A percentile compares a stretch with the other conserved stretches of the same genome.
phyloP scores from a whole-genome alignment of 2,888 invertebrate genomes.

The Cerastoderma edule region DNA sequence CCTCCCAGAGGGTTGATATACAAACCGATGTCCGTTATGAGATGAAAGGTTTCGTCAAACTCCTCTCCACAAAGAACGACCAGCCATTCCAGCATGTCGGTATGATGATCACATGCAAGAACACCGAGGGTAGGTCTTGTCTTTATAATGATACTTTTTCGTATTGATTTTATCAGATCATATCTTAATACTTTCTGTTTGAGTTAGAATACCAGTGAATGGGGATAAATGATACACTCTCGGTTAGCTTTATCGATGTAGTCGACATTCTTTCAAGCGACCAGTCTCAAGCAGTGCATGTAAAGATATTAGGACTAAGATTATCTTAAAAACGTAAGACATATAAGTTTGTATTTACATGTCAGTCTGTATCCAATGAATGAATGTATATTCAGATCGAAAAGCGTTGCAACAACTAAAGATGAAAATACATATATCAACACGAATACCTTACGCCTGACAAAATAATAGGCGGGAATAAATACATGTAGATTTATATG shows the following conservation, averaged over 20 bases:
- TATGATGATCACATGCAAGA: conserved; percentile 26
- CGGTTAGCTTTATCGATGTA: not conserved
- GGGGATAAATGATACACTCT: not conserved
- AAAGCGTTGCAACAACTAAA: too few relatives aligned
- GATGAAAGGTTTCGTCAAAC: conserved; percentile 34
- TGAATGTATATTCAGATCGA: too few relatives aligned
- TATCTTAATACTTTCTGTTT: too few relatives aligned
- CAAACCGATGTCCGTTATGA: conserved; percentile 15
- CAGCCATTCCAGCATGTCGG: conserved; percentile 15
- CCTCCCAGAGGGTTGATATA: conserved; percentile 24
- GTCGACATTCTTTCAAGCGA: not conserved
- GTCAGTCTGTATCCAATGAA: too few relatives aligned
- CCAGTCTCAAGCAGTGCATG: not conserved
- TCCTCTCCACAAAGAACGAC: conserved; percentile 9
- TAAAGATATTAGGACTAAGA: not conserved
- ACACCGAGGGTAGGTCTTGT: conserved; percentile 1
- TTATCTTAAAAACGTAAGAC: too few relatives aligned
- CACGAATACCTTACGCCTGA: too few relatives aligned
- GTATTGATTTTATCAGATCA: too few relatives aligned
- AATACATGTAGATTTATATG: too few relatives aligned
- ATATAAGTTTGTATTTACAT: too few relatives aligned
- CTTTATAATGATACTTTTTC: too few relatives aligned
- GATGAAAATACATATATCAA: too few relatives aligned
- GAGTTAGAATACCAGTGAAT: not conserved
- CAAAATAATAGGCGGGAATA: too few relatives aligned